Base-by-base conservation (phyloP, 2,113 vertebrate species). In the Ginglymostoma cirratum region DNA sequence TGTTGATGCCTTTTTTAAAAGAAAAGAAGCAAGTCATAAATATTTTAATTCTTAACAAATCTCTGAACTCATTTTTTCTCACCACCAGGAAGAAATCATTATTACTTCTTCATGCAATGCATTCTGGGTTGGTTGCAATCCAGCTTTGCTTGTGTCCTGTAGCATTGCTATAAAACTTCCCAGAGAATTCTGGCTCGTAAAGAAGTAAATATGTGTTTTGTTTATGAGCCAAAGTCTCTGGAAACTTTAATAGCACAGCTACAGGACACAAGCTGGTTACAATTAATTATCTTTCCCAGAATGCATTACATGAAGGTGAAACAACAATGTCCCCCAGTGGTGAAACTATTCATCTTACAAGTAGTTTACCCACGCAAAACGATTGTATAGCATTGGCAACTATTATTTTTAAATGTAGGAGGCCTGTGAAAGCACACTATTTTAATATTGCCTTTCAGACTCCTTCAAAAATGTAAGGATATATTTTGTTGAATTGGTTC, bases 281-380 rank as follows among this genome's bases (percentile, higher is more conserved):
- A 95, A 93, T 66, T 92, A 92, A n/a, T 66, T 38, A 70, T 48
- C 4, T 52, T 95, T 95, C 94, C 94, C 94, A 95, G 67, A 95
- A 72, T 95, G 69, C 94, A 95, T 30, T 95, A 95, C 67, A 21
- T 19, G 14, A 72, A 48, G 93, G 66, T 95, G 66, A 95, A 95
- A 72, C 93, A 95, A 95, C 94, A 95, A 72, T 95, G 67, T 34
- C 94, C 94, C 94, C 94, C 94, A 95, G 94, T 95, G 94, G 67
- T 72, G 94, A 95, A 95, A 72, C 69, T 72, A 76, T 52, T 95
- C 94, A 70, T 93, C 61, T 95, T 72, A 95, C 94, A 95, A 95
- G 69, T 72, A 24, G 66, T 23, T 5, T 48, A 15, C 34, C 42
- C 45, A 70, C 3, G 15, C 10, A 95, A 95, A 48, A 95, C 52